These are phyloP conservation scores for Tuberolachnus salignus DNA, from an alignment of 2,888 invertebrate genomes.

Conservation along the genomic window DNA sequence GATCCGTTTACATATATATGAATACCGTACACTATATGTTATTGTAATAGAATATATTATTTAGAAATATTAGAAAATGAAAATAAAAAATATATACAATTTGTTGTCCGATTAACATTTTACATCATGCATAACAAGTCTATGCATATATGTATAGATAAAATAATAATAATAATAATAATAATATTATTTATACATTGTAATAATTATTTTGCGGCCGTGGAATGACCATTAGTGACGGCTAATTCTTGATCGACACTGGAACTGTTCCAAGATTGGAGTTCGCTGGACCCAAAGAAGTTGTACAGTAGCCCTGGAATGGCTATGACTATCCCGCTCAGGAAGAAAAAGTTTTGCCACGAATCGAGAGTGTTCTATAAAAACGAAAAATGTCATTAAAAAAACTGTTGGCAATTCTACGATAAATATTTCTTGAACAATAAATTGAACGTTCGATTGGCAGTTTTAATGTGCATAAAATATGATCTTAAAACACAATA, in stretches of 20 bases:
- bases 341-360: constrained; percentile 70
- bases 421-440: too few relatives aligned
- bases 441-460: too few relatives aligned
- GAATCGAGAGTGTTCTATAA: constrained; percentile 69
- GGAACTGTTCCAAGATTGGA: constrained; percentile 69
- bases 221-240: neutral
- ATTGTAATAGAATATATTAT: neutral
- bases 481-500: too few relatives aligned
- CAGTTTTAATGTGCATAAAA: too few relatives aligned
- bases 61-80: neutral
- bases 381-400: constrained; percentile 58
- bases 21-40: neutral
- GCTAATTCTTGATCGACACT: neutral
- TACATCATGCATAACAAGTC: too few relatives aligned
- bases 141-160: neutral
- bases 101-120: constrained; percentile 8
- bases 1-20: too few relatives aligned
- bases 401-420: too few relatives aligned
- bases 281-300: constrained; percentile 66
- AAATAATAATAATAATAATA: neutral
- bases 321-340: constrained; percentile 66
- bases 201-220: constrained; percentile 26
- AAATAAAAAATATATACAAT: constrained; percentile 5
- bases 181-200: too few relatives aligned
- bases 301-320: constrained; percentile 66